Evolutionary conservation across 2,797 vertebrate species (phyloP).

Genomic region (Pseudopleuronectes americanus): DNA sequence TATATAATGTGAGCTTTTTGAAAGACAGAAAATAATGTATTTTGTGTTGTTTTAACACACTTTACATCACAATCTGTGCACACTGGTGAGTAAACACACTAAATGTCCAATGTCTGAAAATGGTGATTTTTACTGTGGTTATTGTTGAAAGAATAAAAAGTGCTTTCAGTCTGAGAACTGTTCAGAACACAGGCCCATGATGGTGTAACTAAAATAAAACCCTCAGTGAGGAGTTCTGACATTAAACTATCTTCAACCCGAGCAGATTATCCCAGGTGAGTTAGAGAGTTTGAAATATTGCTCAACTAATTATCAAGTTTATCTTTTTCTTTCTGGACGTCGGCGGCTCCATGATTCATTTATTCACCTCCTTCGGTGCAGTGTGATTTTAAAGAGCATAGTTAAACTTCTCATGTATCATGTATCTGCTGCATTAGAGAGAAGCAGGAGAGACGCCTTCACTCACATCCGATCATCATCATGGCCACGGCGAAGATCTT

Average conservation of each 20-base stretch:
- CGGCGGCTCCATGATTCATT: slow-evolving; percentile 53
- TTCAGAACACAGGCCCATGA: too few relatives aligned
- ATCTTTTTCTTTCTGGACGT: slow-evolving; percentile 30
- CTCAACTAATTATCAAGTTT: slow-evolving; percentile 35
- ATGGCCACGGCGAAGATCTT: slow-evolving; percentile 99
- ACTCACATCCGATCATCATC: slow-evolving; percentile 99
- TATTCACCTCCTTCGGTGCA: slow-evolving; percentile 31
- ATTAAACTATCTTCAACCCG: not conserved
- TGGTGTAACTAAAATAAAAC: not conserved
- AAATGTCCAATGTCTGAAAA: too few relatives aligned
- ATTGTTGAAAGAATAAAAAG: too few relatives aligned
- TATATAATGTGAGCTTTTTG: too few relatives aligned
- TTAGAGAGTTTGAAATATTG: slow-evolving; percentile 8
- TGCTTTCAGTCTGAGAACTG: too few relatives aligned
- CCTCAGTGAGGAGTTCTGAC: not conserved
- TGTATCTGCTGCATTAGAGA: slow-evolving; percentile 21
- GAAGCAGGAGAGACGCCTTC: slow-evolving; percentile 38
- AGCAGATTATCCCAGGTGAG: not conserved
- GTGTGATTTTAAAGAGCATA: slow-evolving; percentile 57
- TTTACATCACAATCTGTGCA: too few relatives aligned
- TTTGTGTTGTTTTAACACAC: too few relatives aligned
- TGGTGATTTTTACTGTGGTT: too few relatives aligned
- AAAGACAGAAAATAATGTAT: too few relatives aligned
- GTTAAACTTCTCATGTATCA: slow-evolving; percentile 47
- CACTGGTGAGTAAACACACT: too few relatives aligned